Conservation (phyloP, 2,888 invertebrate genomes). For the Chorisops tibialis region DNA sequence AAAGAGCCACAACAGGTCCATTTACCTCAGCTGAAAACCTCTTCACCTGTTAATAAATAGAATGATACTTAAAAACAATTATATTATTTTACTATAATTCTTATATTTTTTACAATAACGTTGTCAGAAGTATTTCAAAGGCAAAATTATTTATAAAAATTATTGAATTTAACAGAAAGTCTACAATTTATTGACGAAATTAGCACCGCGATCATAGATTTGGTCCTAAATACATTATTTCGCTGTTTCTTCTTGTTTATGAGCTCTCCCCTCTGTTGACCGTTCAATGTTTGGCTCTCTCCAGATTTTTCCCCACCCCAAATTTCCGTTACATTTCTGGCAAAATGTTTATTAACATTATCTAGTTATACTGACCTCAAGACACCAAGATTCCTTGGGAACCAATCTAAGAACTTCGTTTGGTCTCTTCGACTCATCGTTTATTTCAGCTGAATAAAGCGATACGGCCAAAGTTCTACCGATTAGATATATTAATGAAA, state of each 20-base stretch:
- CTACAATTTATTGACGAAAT: too few species aligned
- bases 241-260: not conserved
- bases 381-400: conserved; percentile 53
- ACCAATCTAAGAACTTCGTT: conserved; percentile 50
- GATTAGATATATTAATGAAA: conserved; percentile 57
- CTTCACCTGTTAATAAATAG: conserved; percentile 35
- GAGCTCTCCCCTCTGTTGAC: not conserved
- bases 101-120: too few species aligned
- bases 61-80: too few species aligned
- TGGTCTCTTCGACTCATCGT: conserved; percentile 56
- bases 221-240: too few species aligned
- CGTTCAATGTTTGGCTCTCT: not conserved
- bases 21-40: conserved; percentile 46
- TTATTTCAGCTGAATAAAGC: conserved; percentile 56
- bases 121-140: too few species aligned
- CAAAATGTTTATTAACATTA: too few species aligned
- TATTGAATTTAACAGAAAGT: too few species aligned
- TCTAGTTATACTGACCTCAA: conserved; percentile 41
- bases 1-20: conserved; percentile 46
- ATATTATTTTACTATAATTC: too few species aligned
- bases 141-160: too few species aligned
- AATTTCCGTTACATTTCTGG: too few species aligned
- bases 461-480: conserved; percentile 57
- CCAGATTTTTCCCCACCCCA: too few species aligned
- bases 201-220: too few species aligned